Evolutionary conservation across 1,140 invertebrate genomes (phyloP), one percentile per base, ranked within the genome.

Genomic region (Cyrtorhinus lividipennis): DNA sequence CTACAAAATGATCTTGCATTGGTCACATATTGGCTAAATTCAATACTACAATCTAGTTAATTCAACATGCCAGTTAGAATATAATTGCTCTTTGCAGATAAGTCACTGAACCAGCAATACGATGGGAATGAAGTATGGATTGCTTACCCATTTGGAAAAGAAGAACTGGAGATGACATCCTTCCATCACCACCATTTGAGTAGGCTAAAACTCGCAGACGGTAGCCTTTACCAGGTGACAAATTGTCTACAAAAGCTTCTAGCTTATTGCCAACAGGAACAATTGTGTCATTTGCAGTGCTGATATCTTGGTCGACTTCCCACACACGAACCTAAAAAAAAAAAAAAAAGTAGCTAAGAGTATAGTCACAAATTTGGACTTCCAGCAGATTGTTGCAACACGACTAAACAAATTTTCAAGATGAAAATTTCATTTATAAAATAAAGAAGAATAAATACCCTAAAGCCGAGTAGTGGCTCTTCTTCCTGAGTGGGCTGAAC

Each of bases 401-500:
- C n/a, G n/a, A 45, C 44, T 45, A 45, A 10, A 45, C n/a, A 10
- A 45, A 45, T n/a, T 45, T n/a, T n/a, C n/a, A n/a, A n/a, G n/a
- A n/a, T n/a, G n/a, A n/a, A n/a, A n/a, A n/a, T n/a, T 23, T 27
- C n/a, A 44, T 27, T 56, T 1, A 63, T n/a, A n/a, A n/a, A n/a
- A n/a, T n/a, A n/a, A n/a, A n/a, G n/a, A n/a, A n/a, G n/a, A n/a
- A n/a, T n/a, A n/a, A 60, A 66, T 71, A 90, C 88, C 80, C 94
- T 96, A 70, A 92, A 98, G 12, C 95, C 95, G 69, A 84, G 82
- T 0, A 98, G 78, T 13, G 94, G 92, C 78, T 98, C 95, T 75
- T 98, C 94, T 69, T 92, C 86, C 18, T 82, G 75, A 56, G 87
- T 86, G 8, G 89, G 88, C 53, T 91, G 84, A 2, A 97, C 89